phyloP scores from a whole-genome alignment of 2,797 vertebrate species.

The Anomalospiza imberbis region DNA sequence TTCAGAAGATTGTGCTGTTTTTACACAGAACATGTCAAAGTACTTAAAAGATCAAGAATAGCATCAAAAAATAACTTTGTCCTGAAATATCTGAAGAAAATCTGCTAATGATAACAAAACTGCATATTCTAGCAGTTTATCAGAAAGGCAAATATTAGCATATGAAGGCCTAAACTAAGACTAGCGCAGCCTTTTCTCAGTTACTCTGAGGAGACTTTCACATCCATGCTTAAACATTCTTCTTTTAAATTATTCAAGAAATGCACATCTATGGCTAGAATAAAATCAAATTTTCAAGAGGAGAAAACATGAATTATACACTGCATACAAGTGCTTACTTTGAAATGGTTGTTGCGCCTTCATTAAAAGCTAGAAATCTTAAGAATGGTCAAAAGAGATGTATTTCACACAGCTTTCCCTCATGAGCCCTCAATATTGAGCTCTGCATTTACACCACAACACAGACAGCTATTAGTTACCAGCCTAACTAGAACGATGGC shows the following conservation, averaged over 20 bases:
- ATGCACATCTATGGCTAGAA: background rate
- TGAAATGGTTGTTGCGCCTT: background rate
- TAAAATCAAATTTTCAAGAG: constrained; percentile 1
- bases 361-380: background rate
- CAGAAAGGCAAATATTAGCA: constrained; percentile 8
- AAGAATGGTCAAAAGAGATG: background rate
- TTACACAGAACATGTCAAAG: constrained; percentile 40
- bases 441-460: background rate
- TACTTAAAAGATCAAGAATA: constrained; percentile 48
- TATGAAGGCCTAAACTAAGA: background rate
- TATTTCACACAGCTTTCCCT: background rate
- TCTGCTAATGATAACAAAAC: constrained; percentile 9
- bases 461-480: background rate
- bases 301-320: background rate
- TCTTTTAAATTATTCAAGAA: constrained; percentile 23
- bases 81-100: constrained; percentile 43
- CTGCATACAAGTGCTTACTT: background rate
- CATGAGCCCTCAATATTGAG: background rate
- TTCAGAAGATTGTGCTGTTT: constrained; percentile 48
- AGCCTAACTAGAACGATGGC: background rate
- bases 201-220: background rate
- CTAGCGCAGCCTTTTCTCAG: background rate
- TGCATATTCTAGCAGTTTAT: background rate
- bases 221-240: constrained; percentile 9
- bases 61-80: background rate